These are phyloP conservation scores for Gouania willdenowi DNA, from an alignment of 2,797 vertebrate genomes.

Conservation along the genomic window DNA sequence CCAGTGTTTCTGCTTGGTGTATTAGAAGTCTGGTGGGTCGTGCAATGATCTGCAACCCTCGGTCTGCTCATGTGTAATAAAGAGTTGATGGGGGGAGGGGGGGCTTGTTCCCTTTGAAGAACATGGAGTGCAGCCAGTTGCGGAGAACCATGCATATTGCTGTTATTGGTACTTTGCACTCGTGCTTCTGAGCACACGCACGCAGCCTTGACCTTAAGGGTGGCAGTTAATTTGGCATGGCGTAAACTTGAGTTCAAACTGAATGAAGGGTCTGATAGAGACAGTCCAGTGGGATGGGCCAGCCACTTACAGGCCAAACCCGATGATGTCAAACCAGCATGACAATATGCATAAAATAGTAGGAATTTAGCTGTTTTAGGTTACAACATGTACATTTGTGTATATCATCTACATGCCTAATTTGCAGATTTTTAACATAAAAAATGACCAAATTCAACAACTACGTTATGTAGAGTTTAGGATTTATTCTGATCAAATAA, in stretches of 20 bases:
- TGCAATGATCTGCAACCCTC: constrained; percentile 2
- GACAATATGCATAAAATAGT: constrained; percentile 16
- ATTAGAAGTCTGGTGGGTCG: constrained; percentile 4
- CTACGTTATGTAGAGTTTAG: too few species aligned
- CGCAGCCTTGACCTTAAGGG: constrained; percentile 53
- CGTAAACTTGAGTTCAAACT: constrained; percentile 51
- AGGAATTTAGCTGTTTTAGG: too few species aligned
- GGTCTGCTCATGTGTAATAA: too few species aligned
- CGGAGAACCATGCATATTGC: constrained; percentile 43
- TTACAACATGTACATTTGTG: too few species aligned
- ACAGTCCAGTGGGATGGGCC: constrained; percentile 8
- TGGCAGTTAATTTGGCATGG: constrained; percentile 61
- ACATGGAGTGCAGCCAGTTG: constrained; percentile 42
- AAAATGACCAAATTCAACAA: too few species aligned
- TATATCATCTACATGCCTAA: too few species aligned
- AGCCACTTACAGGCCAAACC: constrained; percentile 5
- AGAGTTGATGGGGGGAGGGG: not conserved
- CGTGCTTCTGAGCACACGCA: constrained; percentile 40
- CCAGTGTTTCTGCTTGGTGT: constrained; percentile 31
- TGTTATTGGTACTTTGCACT: constrained; percentile 41
- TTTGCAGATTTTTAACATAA: too few species aligned
- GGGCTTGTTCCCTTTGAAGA: constrained; percentile 44
- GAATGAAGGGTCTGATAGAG: constrained; percentile 35
- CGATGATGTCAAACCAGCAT: constrained; percentile 8
- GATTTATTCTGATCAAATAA: too few species aligned